These are phyloP conservation scores for Microcebus tavaratra DNA, from an alignment of 2,113 vertebrate species.

Conservation along the genomic window DNA sequence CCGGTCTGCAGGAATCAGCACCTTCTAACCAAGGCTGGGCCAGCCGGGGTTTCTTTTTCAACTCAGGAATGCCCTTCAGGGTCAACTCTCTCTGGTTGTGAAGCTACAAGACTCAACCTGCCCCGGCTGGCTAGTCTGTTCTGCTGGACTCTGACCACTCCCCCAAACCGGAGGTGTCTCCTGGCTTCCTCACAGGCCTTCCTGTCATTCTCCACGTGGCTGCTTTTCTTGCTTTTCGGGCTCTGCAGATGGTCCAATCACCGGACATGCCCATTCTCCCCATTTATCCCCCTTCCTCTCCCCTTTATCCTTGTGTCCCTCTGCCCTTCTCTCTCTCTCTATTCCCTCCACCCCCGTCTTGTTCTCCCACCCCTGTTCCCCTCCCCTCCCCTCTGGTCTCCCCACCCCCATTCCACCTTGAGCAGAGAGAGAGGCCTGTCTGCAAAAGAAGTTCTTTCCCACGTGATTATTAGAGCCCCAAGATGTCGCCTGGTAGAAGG, in stretches of 20 bases:
- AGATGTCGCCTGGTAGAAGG: background rate
- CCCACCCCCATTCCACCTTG: too few species aligned
- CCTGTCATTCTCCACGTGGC: background rate
- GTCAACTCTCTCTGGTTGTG: background rate
- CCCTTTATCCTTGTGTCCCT: background rate
- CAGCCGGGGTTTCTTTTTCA: background rate
- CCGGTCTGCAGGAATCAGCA: background rate
- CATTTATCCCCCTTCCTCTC: too few species aligned
- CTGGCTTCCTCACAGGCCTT: background rate
- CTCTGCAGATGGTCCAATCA: background rate
- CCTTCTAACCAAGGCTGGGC: background rate
- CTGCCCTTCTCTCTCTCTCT: background rate
- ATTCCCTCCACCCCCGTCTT: background rate
- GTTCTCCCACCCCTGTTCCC: background rate
- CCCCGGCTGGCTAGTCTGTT: background rate
- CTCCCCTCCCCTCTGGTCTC: background rate
- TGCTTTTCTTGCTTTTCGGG: background rate
- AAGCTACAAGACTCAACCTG: background rate
- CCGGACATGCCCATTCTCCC: background rate
- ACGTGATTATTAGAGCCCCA: background rate
- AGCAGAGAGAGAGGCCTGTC: background rate
- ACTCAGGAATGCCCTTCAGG: background rate
- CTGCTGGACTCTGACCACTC: background rate
- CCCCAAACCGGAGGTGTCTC: background rate
- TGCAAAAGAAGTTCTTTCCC: background rate